A percentile compares a stretch with the other conserved stretches of the same genome.
These are phyloP conservation scores for Pseudococcus jackbeardsleyi DNA, from an alignment of 2,888 invertebrate species.

Conservation along the genomic window DNA sequence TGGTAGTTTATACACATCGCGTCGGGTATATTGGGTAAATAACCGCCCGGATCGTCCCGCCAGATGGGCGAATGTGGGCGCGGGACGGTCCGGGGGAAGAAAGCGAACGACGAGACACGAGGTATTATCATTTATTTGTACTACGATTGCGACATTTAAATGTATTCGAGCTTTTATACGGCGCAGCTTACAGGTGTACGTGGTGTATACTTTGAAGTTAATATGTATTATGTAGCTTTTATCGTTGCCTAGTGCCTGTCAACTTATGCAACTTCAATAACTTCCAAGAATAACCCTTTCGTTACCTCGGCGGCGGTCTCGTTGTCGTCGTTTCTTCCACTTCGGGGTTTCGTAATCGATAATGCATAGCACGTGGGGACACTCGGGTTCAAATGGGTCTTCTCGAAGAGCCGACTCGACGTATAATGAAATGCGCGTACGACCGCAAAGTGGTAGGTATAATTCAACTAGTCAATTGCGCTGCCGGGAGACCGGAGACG, in stretches of 20 bases:
- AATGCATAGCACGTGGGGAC: slow-evolving; percentile 17
- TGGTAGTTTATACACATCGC: slow-evolving; percentile 19
- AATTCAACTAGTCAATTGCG: background rate
- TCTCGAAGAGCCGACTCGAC: background rate
- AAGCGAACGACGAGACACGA: background rate
- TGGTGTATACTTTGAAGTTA: slow-evolving; percentile 6
- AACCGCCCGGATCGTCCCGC: background rate
- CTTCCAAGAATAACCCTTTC: slow-evolving; percentile 32
- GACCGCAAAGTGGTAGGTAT: background rate
- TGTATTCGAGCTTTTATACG: slow-evolving; percentile 14
- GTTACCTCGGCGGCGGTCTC: background rate
- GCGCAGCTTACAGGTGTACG: background rate
- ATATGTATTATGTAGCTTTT: slow-evolving; percentile 6
- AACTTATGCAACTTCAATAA: slow-evolving; percentile 43
- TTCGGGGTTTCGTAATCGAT: slow-evolving; percentile 32
- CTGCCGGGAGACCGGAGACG: too few species aligned
- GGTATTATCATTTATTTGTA: slow-evolving; percentile 32
- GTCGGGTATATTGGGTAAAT: slow-evolving; percentile 13
- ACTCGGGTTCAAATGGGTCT: slow-evolving; percentile 7
- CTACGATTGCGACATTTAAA: slow-evolving; percentile 35
- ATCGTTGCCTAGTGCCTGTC: slow-evolving; percentile 31
- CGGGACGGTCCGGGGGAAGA: background rate
- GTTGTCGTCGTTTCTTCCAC: background rate
- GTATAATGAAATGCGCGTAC: background rate
- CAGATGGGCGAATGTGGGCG: background rate